Percentiles rank a stretch among this genome's conserved stretches.
Conservation (phyloP, 2,888 invertebrate species). For the Suillia variegata region DNA sequence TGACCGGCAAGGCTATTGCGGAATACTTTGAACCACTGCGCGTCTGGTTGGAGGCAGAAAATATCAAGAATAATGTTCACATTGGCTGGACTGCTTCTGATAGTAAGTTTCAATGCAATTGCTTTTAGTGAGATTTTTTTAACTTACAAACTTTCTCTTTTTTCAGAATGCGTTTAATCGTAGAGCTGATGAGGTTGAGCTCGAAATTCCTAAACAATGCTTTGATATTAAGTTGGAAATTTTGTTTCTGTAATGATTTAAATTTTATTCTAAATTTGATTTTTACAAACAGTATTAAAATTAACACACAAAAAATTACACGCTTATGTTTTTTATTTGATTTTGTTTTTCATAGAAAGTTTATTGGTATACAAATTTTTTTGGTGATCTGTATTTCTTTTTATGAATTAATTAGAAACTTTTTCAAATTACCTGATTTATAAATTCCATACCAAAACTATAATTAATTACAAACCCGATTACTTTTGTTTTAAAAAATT, state of each 20-base stretch:
- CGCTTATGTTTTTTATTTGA: not conserved
- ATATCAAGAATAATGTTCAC: conserved; percentile 69
- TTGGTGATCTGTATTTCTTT: no score
- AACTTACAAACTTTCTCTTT: not conserved
- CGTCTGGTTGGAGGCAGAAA: conserved; percentile 76
- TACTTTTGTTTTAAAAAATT: no score
- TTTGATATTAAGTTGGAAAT: not conserved
- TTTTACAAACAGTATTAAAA: not conserved
- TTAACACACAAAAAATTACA: not conserved
- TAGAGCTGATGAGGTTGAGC: conserved; percentile 11
- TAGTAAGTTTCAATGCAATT: conserved; percentile 41
- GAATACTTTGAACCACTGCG: conserved; percentile 82
- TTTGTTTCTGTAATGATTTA: not conserved
- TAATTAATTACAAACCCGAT: no score
- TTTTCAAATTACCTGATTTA: no score
- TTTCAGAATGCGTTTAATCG: conserved; percentile 38
- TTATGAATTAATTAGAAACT: no score
- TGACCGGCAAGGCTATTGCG: conserved; percentile 77
- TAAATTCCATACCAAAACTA: no score
- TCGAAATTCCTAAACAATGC: not conserved
- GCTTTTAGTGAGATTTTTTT: not conserved
- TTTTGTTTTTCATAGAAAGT: not conserved
- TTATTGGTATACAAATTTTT: no score
- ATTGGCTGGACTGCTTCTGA: conserved; percentile 67
- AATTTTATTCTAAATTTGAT: not conserved